phyloP scores from a whole-genome alignment of 1,140 invertebrate genomes.

The Saxidomus purpurata region DNA sequence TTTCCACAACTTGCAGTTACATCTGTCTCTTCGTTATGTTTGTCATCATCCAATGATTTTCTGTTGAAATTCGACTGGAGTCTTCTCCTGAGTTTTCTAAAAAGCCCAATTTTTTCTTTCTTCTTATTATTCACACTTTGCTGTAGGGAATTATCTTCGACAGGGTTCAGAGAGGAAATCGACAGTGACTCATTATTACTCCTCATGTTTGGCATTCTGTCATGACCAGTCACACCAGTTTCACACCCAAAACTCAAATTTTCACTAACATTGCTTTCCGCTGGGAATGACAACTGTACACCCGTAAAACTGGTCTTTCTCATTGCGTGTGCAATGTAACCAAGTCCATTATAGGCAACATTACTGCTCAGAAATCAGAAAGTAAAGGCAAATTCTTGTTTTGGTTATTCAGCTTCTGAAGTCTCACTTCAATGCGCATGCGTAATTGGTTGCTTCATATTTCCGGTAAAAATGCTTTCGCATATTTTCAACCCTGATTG shows the following conservation, averaged over 20 bases:
- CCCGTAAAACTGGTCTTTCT: constrained; percentile 79
- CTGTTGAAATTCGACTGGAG: constrained; percentile 78
- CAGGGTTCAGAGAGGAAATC: constrained; percentile 65
- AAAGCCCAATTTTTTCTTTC: constrained; percentile 80
- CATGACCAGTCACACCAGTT: neutral
- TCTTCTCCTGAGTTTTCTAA: constrained; percentile 78
- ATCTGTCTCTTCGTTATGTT: constrained; percentile 46
- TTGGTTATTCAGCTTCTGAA: constrained; percentile 45
- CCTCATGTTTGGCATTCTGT: constrained; percentile 58
- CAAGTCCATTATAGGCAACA: neutral
- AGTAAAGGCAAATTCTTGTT: constrained; percentile 48
- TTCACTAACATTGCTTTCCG: constrained; percentile 21
- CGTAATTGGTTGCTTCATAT: constrained; percentile 57
- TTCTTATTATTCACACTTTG: constrained; percentile 72
- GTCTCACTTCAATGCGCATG: constrained; percentile 61
- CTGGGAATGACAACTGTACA: constrained; percentile 72
- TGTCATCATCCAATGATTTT: constrained; percentile 73
- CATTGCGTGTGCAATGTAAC: constrained; percentile 72
- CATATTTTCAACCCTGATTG: neutral
- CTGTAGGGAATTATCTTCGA: constrained; percentile 62
- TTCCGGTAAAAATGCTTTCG: constrained; percentile 28
- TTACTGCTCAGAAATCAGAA: constrained; percentile 1
- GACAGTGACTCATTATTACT: constrained; percentile 71
- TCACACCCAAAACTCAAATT: neutral
- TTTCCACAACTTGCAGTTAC: constrained; percentile 37